Base-by-base conservation (phyloP, 2,113 vertebrate species). In the Anser cygnoides region DNA sequence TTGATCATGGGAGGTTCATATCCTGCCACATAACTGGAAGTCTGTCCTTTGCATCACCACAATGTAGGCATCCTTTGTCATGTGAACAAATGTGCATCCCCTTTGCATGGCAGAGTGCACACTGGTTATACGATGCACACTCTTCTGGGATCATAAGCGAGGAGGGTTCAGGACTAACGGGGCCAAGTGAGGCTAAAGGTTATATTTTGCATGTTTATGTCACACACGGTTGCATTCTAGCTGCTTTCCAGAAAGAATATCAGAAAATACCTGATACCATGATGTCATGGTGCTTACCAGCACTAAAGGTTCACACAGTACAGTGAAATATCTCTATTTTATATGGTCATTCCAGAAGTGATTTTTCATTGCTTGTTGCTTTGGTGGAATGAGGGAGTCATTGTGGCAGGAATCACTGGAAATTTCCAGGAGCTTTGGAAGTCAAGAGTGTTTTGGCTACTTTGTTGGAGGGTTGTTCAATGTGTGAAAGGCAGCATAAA, bases 31-130 rank as follows among this genome's bases (percentile, higher is more conserved):
- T 59, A 59, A 59, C 22, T 76, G 65, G n/a, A 76, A 84, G 1
- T 59, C 33, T 65, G n/a, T 54, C 67, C 44, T 28, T 52, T 26
- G 21, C n/a, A 41, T 55, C 31, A 84, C 8, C 14, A 78, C 67
- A 89, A 49, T 41, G 8, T 33, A 49, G 35, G 31, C 65, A 14
- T 39, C 7, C 18, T 65, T 85, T 67, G 20, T 37, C 83, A 4
- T n/a, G 44, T 58, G 54, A 79, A 18, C 26, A 72, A 65, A 52
- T 35, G 19, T 1, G 3, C 46, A 75, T 75, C 43, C 39, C 11
- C 6, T 54, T 37, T 76, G 16, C 10, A 7, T 68, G 13, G 6
- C 49, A 74, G 18, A 77, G 37, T 2, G 0, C 1, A 0, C 14
- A 4, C n/a, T 52, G n/a, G 12, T 19, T 76, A n/a, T 58, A 13